Evolutionary conservation across 2,113 vertebrate genomes (phyloP).

Genomic region (Scomber colias): DNA sequence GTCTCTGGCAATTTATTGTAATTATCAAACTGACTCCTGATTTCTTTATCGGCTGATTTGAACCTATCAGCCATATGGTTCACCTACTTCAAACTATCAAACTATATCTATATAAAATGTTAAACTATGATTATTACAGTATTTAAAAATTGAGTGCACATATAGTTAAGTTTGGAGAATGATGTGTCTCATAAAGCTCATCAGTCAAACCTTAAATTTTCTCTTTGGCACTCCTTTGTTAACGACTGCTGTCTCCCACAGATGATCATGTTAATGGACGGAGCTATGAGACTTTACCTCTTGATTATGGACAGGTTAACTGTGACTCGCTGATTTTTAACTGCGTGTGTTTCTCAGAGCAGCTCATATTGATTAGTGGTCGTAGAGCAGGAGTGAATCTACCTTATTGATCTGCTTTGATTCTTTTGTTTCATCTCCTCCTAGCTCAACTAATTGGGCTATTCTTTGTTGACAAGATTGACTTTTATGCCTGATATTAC

Average conservation of each 20-base stretch:
- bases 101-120: background rate
- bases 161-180: background rate
- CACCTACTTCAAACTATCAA: background rate
- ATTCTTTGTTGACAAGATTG: slow-evolving; percentile 78
- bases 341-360: slow-evolving; percentile 40
- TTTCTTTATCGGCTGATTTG: background rate
- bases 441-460: slow-evolving; percentile 77
- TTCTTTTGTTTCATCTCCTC: slow-evolving; percentile 77
- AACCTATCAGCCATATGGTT: no score
- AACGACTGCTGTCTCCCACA: slow-evolving; percentile 10
- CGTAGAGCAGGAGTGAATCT: slow-evolving; percentile 59
- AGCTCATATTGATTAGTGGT: slow-evolving; percentile 60
- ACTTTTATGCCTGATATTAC: slow-evolving; percentile 81
- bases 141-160: background rate
- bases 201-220: background rate
- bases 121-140: background rate
- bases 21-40: no score
- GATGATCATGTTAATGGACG: no score
- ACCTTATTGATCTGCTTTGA: slow-evolving; percentile 79
- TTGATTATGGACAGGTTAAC: slow-evolving; percentile 53
- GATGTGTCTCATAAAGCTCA: background rate
- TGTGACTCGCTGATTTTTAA: slow-evolving; percentile 51
- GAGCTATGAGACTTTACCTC: slow-evolving; percentile 46
- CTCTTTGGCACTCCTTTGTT: background rate
- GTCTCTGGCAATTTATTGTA: slow-evolving; percentile 1